These are phyloP conservation scores for Candidula unifasciata DNA, from an alignment of 2,888 invertebrate genomes.

Conservation along the genomic window DNA sequence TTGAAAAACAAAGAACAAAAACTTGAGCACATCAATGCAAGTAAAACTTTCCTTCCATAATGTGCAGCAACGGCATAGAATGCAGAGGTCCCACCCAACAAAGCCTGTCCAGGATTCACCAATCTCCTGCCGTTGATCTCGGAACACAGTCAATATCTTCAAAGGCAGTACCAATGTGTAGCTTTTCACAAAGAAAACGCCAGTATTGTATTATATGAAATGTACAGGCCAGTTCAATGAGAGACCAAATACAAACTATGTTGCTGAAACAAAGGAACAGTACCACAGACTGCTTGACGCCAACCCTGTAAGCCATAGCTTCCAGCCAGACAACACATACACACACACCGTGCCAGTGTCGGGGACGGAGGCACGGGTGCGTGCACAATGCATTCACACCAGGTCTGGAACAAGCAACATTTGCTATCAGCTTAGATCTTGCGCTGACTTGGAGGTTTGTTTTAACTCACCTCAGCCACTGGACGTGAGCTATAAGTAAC, in stretches of 20 bases:
- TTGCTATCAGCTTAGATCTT: slow-evolving; percentile 49
- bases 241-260: neutral
- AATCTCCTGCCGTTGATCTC: too few species aligned
- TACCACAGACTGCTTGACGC: slow-evolving; percentile 48
- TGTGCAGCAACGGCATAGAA: too few species aligned
- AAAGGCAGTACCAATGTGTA: too few species aligned
- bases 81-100: too few species aligned
- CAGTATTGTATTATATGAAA: neutral
- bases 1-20: too few species aligned
- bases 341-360: neutral
- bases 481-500: slow-evolving; percentile 7
- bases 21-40: too few species aligned
- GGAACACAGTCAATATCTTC: too few species aligned
- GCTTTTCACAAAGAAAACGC: too few species aligned
- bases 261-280: neutral
- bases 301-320: slow-evolving; percentile 18
- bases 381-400: neutral
- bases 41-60: too few species aligned
- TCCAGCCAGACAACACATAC: neutral
- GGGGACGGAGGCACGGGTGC: neutral
- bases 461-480: neutral
- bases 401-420: slow-evolving; percentile 45
- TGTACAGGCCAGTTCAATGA: neutral
- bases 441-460: slow-evolving; percentile 34
- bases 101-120: too few species aligned